Conservation (phyloP, 2,797 vertebrate genomes). For the Cottoperca gobio region DNA sequence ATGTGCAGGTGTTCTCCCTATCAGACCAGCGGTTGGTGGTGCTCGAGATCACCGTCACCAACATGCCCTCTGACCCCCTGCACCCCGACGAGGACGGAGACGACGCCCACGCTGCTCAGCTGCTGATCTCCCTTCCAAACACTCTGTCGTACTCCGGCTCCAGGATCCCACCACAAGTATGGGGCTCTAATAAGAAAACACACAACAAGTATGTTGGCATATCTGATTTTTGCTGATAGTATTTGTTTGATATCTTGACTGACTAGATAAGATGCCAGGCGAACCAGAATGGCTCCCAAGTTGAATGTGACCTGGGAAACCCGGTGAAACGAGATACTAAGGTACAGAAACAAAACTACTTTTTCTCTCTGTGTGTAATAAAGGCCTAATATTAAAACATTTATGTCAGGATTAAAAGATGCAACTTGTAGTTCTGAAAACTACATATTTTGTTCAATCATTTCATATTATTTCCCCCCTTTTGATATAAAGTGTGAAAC, state of each 20-base stretch:
- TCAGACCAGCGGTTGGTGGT: constrained; percentile 89
- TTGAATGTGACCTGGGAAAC: constrained; percentile 93
- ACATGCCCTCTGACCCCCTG: constrained; percentile 87
- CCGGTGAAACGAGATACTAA: constrained; percentile 89
- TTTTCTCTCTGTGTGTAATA: too few relatives aligned
- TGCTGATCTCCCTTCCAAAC: constrained; percentile 86
- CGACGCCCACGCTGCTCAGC: constrained; percentile 92
- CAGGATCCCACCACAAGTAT: constrained; percentile 79
- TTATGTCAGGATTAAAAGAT: not conserved
- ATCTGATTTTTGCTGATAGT: not conserved
- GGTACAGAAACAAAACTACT: constrained; percentile 66
- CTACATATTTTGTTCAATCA: not conserved
- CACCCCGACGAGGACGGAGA: constrained; percentile 89
- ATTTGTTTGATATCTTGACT: constrained; percentile 30
- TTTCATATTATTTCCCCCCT: not conserved
- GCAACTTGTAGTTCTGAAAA: fast-evolving
- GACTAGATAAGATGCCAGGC: constrained; percentile 88
- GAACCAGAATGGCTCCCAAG: constrained; percentile 89
- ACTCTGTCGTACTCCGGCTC: constrained; percentile 88
- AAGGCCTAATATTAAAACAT: too few relatives aligned
- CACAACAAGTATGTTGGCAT: not conserved
- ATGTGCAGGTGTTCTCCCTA: constrained; percentile 87
- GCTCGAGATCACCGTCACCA: constrained; percentile 90
- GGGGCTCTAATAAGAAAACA: not conserved
- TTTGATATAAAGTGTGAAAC: not conserved